phyloP scores from a whole-genome alignment of 2,797 vertebrate species.

The Hozukius guyotensis region DNA sequence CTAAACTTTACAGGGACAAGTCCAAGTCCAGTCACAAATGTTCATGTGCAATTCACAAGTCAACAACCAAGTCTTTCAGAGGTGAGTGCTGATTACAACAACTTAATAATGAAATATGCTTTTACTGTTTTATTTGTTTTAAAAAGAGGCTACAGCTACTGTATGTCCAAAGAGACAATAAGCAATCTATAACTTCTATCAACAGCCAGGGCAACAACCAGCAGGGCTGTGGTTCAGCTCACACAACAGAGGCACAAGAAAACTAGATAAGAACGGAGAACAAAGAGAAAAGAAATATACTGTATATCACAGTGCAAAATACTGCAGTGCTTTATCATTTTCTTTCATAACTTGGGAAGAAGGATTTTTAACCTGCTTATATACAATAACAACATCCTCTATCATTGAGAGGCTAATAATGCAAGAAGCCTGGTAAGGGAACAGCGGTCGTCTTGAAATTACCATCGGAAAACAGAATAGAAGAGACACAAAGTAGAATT shows the following conservation, averaged over 20 bases:
- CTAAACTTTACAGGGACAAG: neutral
- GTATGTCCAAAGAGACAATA: neutral
- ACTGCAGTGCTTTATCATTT: constrained; percentile 23
- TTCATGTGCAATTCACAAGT: neutral
- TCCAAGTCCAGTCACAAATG: neutral
- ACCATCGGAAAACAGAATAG: neutral
- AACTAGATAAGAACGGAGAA: constrained; percentile 19
- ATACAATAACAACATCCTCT: neutral
- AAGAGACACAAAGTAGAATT: neutral
- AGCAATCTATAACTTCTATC: neutral
- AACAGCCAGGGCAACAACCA: neutral
- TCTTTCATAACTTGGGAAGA: neutral
- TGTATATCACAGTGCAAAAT: neutral
- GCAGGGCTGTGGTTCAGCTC: constrained; percentile 2
- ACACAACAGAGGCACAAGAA: constrained; percentile 19
- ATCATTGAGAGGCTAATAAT: constrained; percentile 2
- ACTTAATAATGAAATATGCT: neutral
- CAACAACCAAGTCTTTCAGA: neutral
- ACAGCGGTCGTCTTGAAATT: neutral
- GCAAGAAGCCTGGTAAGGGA: neutral
- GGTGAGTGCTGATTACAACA: neutral
- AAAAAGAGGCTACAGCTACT: neutral
- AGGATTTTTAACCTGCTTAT: neutral
- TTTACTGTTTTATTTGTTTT: neutral
- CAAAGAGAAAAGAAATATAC: constrained; percentile 21